Base-by-base conservation (phyloP, 37 sponge, comb jelly and placozoan genomes). In the Haliclona indistincta region DNA sequence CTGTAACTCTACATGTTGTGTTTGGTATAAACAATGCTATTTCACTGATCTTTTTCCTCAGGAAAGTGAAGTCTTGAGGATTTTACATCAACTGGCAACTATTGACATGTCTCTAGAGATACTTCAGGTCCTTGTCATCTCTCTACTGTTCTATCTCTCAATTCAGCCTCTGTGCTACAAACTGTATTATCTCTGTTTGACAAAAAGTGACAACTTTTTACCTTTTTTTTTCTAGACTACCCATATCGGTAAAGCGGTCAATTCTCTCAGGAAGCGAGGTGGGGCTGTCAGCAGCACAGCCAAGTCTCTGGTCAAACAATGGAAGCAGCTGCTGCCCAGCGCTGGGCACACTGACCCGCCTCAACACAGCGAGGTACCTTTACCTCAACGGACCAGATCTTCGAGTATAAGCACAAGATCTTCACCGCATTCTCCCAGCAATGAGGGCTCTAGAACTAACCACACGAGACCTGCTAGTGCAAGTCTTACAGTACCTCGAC, bases 241-340 rank as follows among this genome's bases (percentile, higher is more conserved):
- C 4, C 81, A 75, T 29, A 80, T 84, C 43, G 90, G 90, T 10
- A 80, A 71, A 52, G 56, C 66, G 17, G 86, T 90, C 30, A 75
- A 90, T 68, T 35, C 23, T 2, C 49, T 90, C 19, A 40, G 77
- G 2, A 90, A 90, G 53, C 23, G 33, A 30, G 54, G 53, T 22
- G 85, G 85, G 4, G 26, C 34, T 2, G 63, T 90, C 2, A 77
- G 82, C 36, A 40, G 6, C 33, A 76, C 39, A 23, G 76, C 86
- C 45, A 76, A 72, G 44, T 33, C 45, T 19, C 62, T 90, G 39
- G 86, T 90, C 34, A 67, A 62, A 35, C 51, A 68, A 30, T 90
- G 90, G 90, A 90, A 90, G 62, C 44, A 56, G 34, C 67, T 90
- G 0, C 36, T 90, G 30, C 63, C 81, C 23, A 71, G 38, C 15